phyloP scores from a whole-genome alignment of 1,140 invertebrate genomes.

The Cephus cinctus region DNA sequence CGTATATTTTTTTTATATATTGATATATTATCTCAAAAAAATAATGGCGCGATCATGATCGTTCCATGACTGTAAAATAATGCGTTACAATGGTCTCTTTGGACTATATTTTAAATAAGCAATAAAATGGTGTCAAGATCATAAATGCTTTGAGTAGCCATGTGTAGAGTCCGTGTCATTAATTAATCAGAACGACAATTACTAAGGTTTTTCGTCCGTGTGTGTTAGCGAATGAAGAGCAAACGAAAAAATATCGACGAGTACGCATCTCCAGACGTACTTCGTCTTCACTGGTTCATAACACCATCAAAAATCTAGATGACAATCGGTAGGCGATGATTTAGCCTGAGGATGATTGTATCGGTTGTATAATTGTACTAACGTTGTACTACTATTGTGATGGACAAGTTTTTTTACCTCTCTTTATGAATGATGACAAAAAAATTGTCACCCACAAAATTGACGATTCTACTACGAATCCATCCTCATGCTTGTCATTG shows the following conservation, averaged over 20 bases:
- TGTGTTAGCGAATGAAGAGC: background rate
- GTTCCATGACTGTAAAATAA: too few relatives aligned
- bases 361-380: background rate
- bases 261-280: too few relatives aligned
- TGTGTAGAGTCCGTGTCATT: background rate
- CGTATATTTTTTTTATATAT: too few relatives aligned
- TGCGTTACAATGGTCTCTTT: background rate
- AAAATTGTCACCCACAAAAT: background rate
- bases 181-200: background rate
- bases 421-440: background rate
- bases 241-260: background rate
- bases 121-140: background rate
- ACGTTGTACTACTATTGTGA: background rate
- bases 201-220: background rate
- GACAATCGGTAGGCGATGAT: constrained; percentile 6
- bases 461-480: background rate
- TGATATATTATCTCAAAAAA: too few relatives aligned
- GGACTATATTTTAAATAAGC: background rate
- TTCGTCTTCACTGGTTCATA: constrained; percentile 5
- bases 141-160: background rate
- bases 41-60: too few relatives aligned
- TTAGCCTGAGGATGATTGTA: background rate
- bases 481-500: background rate
- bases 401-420: background rate
- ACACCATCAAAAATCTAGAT: constrained; percentile 7